Conservation (phyloP, 1,140 invertebrate species). For the Archegozetes longisetosus region DNA sequence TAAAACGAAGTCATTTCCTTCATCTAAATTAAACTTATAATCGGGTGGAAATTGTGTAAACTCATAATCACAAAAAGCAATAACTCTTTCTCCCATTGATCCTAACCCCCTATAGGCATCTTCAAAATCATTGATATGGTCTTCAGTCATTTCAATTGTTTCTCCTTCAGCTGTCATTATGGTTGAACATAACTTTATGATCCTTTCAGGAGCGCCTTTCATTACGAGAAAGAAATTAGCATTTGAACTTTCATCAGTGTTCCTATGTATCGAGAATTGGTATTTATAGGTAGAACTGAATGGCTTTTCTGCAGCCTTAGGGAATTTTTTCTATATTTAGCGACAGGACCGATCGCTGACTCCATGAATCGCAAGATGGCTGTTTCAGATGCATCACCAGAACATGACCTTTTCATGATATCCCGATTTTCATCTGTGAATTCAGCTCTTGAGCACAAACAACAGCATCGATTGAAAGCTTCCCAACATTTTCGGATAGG, state of each 20-base stretch:
- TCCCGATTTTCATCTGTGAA: conserved; percentile 3
- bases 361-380: conserved; percentile 26
- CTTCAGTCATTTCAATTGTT: conserved; percentile 30
- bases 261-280: background rate
- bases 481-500: background rate
- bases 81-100: conserved; percentile 27
- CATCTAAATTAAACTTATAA: conserved; percentile 27
- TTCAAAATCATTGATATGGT: conserved; percentile 33
- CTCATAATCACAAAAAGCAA: conserved; percentile 36
- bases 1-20: conserved; percentile 33
- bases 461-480: background rate
- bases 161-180: conserved; percentile 26
- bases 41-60: conserved; percentile 32
- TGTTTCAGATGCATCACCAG: conserved; percentile 26
- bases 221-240: conserved; percentile 20
- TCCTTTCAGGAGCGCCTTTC: conserved; percentile 26
- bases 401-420: background rate
- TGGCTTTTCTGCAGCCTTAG: conserved; percentile 27
- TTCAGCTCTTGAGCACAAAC: conserved; percentile 1
- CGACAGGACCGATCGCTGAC: conserved; percentile 16
- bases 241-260: background rate
- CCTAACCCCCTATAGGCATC: conserved; percentile 34
- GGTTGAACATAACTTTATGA: conserved; percentile 40
- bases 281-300: conserved; percentile 22
- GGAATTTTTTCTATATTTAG: conserved; percentile 20